These are phyloP conservation scores for Zosterops japonicus DNA, from an alignment of 2,113 vertebrate species.

Conservation along the genomic window DNA sequence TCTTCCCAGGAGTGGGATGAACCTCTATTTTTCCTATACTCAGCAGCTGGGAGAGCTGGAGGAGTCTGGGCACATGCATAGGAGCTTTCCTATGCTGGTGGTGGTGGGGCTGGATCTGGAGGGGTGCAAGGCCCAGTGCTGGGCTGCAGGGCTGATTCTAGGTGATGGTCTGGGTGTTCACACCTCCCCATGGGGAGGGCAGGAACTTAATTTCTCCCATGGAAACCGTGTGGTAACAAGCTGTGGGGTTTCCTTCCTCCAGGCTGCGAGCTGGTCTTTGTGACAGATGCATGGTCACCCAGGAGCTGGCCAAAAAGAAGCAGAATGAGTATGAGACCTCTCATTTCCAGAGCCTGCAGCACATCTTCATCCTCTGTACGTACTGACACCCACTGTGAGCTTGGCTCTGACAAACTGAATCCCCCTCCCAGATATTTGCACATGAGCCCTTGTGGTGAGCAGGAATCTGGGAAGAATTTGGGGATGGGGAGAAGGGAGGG, in stretches of 20 bases:
- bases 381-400: background rate
- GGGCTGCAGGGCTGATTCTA: fast-evolving
- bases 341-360: slow-evolving; percentile 89
- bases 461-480: background rate
- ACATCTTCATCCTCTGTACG: slow-evolving; percentile 87
- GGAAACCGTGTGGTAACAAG: background rate
- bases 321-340: slow-evolving; percentile 87
- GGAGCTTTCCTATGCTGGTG: background rate
- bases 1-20: background rate
- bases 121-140: background rate
- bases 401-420: background rate
- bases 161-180: background rate
- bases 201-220: background rate
- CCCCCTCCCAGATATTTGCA: background rate
- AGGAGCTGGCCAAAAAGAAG: slow-evolving; percentile 89
- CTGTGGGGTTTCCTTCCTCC: background rate
- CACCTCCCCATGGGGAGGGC: fast-evolving
- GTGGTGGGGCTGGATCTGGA: background rate
- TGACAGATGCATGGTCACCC: slow-evolving; percentile 93
- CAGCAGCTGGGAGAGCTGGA: background rate
- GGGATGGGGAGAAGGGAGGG: background rate
- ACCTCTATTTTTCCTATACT: background rate
- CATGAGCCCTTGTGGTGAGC: fast-evolving
- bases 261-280: slow-evolving; percentile 93
- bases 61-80: fast-evolving